A percentile compares a stretch with the other conserved stretches of the same genome.
Evolutionary conservation across 2,888 invertebrate genomes (phyloP).

Genomic region (Andrena fulva): DNA sequence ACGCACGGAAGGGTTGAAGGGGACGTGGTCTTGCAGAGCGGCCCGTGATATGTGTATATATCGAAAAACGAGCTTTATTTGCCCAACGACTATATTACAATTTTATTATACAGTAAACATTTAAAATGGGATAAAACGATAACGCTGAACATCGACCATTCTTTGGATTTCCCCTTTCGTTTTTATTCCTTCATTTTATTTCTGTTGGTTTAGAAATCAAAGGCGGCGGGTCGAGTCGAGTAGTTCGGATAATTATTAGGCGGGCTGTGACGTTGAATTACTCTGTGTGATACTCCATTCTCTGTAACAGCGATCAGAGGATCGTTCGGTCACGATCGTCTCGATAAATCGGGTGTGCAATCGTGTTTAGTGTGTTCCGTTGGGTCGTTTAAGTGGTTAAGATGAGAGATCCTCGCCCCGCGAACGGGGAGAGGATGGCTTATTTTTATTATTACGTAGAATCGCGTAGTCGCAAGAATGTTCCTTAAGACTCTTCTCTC

Average conservation of each 20-base stretch:
- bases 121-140: constrained; percentile 81
- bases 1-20: not conserved
- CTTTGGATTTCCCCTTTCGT: not conserved
- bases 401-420: constrained; percentile 6
- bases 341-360: constrained; percentile 38
- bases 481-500: constrained; percentile 28
- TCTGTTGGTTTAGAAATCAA: constrained; percentile 70
- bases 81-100: constrained; percentile 83
- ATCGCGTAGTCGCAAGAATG: constrained; percentile 19
- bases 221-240: constrained; percentile 61
- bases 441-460: constrained; percentile 18
- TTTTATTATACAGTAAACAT: constrained; percentile 82
- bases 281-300: constrained; percentile 28
- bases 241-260: constrained; percentile 50
- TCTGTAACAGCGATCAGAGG: constrained; percentile 39
- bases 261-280: constrained; percentile 52
- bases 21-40: not conserved
- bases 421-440: not conserved
- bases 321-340: constrained; percentile 56
- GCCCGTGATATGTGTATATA: constrained; percentile 47
- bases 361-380: constrained; percentile 10
- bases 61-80: constrained; percentile 82
- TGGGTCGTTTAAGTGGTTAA: constrained; percentile 12
- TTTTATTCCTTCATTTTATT: constrained; percentile 5
- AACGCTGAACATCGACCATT: constrained; percentile 78